Base-by-base conservation (phyloP, 2,113 vertebrate species). In the Eonycteris spelaea region DNA sequence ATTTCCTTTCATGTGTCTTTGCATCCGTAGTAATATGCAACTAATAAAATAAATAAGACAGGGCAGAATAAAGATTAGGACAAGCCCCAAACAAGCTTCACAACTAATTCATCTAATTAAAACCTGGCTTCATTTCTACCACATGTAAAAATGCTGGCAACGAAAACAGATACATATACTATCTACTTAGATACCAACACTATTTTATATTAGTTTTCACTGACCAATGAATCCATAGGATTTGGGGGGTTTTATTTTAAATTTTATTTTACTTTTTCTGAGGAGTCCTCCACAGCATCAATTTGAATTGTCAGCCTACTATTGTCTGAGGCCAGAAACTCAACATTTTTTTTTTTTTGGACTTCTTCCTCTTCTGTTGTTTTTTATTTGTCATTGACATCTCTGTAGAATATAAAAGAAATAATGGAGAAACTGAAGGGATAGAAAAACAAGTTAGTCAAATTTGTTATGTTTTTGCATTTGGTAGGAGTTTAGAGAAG, bases 41-140 rank as follows among this genome's bases (percentile, higher is more conserved):
- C n/a, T 96, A 91, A 96, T 93, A 96, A 97, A 96, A 51, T 61
- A 96, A 97, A 30, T 14, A 94, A 87, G 87, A 67, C 14, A 95
- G 92, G 59, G 40, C 22, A 70, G 85, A 90, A 61, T 90, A 78
- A 95, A 90, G 51, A 45, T 40, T 43, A 94, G 67, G 30, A 94
- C 51, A 74, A 80, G 21, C 65, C 9, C 8, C 26, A 57, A 96
- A 90, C 15, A 82, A 96, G 35, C n/a, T 65, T 90, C 91, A 90
- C 61, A 55, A 67, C 38, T 96, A 78, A 73, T 87, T 97, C 75
- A 59, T 43, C 38, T 93, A 67, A 82, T 59, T 95, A 51, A 80
- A 96, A 92, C 14, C 86, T 71, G 45, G 59, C 38, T 63, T 57
- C 59, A 94, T 73, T 53, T 96, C 65, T 86, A 95, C 16, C 85